Percentiles rank a stretch among this genome's conserved stretches.
Evolutionary conservation across 1,140 invertebrate genomes (phyloP).

Genomic region (Antheraea mylitta): DNA sequence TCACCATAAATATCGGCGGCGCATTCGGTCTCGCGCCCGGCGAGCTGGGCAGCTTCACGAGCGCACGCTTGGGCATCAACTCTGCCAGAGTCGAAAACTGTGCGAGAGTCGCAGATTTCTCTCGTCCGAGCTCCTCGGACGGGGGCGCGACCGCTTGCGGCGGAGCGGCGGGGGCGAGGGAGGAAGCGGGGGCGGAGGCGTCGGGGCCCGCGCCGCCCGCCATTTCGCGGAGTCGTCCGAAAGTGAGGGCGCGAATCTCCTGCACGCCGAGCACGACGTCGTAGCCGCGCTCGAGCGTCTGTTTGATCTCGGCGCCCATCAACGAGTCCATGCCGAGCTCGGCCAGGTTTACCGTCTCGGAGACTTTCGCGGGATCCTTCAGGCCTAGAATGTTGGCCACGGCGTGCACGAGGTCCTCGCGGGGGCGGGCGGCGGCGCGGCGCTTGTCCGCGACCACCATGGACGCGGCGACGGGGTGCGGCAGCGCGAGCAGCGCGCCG

Average conservation of each 20-base stretch:
- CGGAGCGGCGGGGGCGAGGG: conserved; percentile 23
- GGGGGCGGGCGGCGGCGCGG: conserved; percentile 71
- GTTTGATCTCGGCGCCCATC: conserved; percentile 99
- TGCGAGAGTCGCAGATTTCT: conserved; percentile 32
- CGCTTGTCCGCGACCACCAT: conserved; percentile 89
- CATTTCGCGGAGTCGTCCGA: conserved; percentile 86
- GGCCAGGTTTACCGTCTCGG: conserved; percentile 86
- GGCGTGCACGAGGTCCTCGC: conserved; percentile 83
- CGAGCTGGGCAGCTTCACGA: conserved; percentile 80
- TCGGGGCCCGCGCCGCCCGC: conserved; percentile 43
- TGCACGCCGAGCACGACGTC: conserved; percentile 93
- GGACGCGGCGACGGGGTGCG: conserved; percentile 91
- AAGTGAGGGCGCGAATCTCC: conserved; percentile 91
- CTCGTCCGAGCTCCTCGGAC: neutral
- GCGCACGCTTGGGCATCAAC: conserved; percentile 83
- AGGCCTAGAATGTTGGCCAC: conserved; percentile 91
- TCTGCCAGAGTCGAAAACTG: conserved; percentile 73
- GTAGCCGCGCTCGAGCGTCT: conserved; percentile 95
- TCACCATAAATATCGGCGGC: conserved; percentile 77
- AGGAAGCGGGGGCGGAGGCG: conserved; percentile 31
- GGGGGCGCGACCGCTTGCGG: neutral
- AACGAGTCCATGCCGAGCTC: conserved; percentile 98
- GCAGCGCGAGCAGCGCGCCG: conserved; percentile 93
- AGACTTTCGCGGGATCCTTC: conserved; percentile 89
- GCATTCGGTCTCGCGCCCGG: conserved; percentile 20